Percentiles rank a stretch among this genome's conserved stretches.
phyloP scores from a whole-genome alignment of 1,140 invertebrate genomes.

The Neuroterus valhalla region DNA sequence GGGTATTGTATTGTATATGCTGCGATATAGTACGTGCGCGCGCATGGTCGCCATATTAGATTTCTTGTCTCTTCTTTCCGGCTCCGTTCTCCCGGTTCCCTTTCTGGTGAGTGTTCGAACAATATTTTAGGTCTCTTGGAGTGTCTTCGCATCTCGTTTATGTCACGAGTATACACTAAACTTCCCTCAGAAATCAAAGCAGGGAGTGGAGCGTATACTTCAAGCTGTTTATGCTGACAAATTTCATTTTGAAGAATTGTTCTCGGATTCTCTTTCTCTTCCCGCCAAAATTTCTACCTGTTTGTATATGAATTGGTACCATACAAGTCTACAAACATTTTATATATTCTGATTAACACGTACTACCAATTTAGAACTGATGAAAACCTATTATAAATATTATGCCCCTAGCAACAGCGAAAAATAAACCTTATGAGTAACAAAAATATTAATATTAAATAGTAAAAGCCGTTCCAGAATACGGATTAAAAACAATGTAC shows the following conservation, averaged over 20 bases:
- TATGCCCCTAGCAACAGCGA: too few species aligned
- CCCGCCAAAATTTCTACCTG: not conserved
- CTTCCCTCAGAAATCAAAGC: not conserved
- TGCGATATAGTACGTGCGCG: not conserved
- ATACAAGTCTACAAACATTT: not conserved
- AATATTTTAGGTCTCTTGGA: slow-evolving; percentile 18
- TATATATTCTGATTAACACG: not conserved
- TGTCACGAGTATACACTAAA: not conserved
- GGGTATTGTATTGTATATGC: too few species aligned
- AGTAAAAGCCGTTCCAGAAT: too few species aligned
- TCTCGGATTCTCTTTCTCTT: not conserved
- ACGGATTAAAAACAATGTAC: too few species aligned
- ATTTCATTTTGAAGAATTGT: not conserved
- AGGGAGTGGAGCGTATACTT: slow-evolving; percentile 3
- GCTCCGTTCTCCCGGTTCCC: slow-evolving; percentile 11
- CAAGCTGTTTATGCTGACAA: not conserved
- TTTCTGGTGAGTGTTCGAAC: slow-evolving; percentile 2
- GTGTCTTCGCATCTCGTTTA: slow-evolving; percentile 16
- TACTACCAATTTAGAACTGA: not conserved
- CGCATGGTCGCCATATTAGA: slow-evolving; percentile 23
- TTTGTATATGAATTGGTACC: not conserved
- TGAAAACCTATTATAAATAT: too few species aligned
- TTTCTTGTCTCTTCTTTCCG: slow-evolving; percentile 25
- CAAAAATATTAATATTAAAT: too few species aligned
- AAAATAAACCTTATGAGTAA: too few species aligned